Evolutionary conservation across 2,113 vertebrate genomes (phyloP), one percentile per base, ranked within the genome.

Genomic region (Marmota monax): DNA sequence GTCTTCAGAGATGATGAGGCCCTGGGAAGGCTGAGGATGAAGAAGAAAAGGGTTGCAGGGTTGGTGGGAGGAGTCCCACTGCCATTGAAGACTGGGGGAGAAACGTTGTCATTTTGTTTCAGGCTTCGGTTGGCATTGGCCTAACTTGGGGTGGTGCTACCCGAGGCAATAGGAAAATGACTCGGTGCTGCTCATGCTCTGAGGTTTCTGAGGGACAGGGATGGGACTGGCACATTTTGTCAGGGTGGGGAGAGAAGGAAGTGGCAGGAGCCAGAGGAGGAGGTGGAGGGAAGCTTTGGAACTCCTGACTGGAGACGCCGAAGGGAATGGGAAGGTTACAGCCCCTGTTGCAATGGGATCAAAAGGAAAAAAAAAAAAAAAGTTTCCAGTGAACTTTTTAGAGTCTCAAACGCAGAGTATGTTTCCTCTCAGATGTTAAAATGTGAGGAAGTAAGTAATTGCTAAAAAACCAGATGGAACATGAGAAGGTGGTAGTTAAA

Each of bases 21-120:
- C 25, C 29, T 72, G 42, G 22, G 48, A 88, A 83, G 37, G 4
- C 7, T 23, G 27, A 92, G 4, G 61, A 58, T 58, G n/a, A 27
- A 58, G 12, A 61, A 58, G 22, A 84, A 56, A 42, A 39, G 23
- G 37, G 42, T 39, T 58, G 56, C 18, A 18, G 65, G n/a, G 1
- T 5, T 1, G 2, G 37, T 73, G 5, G 56, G 56, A 18, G 20
- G 18, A 29, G 8, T 37, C n/a, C 18, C 6, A 0, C 13, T 23
- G 20, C 27, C 1, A 42, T 11, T 14, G 37, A 23, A 63, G 25
- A 23, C 45, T 14, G 9, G 42, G 61, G 72, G 45, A 77, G 27
- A 58, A 25, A 14, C 14, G 29, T 65, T 42, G 12, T 56, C 23
- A 10, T 20, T 61, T 53, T 37, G 65, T 45, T 58, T 58, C 8